Base-by-base conservation (phyloP, 2,888 invertebrate genomes). In the Aquatica leii region DNA sequence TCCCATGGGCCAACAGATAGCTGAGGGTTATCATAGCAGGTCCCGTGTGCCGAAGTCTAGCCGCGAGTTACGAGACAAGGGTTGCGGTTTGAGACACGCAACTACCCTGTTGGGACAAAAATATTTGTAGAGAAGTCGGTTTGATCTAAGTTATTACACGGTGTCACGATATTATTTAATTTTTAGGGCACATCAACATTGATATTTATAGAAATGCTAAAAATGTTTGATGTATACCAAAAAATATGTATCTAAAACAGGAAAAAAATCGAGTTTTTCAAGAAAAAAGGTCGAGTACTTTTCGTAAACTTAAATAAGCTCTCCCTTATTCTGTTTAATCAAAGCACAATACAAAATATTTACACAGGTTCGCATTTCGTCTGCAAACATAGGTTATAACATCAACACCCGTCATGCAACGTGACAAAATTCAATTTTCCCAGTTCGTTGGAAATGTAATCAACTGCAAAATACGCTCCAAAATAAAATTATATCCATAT, bases 391-490 rank as follows among this genome's bases (percentile, higher is more conserved):
- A 55, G 70, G 68, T 69, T 73, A 73, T 71, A 71, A 71, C 73
- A 73, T 72, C 76, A 74, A 75, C 73, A 72, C 71, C 71, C 71
- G 69, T 68, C 69, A 68, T 67, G 67, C 76, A 74, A 78, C 77
- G 77, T 77, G 79, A 78, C 77, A 76, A 76, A 77, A 77, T 74
- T 76, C 78, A 78, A 78, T 79, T 78, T 78, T 71, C 76, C 73
- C 72, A 69, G 65, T 63, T 67, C 60, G 69, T 53, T 69, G 67
- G 63, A 62, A 64, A 69, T 60, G 70, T 66, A 71, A 71, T 71
- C 67, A 71, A 66, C 65, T 67, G 65, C 67, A 71, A 70, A 70
- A 67, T 70, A 63, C 65, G 58, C 60, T 55, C 64, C 58, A 60
- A 64, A 69, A 43, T 43, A 43, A 68, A 71, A 67, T 68, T 63